Base-by-base conservation (phyloP, 2,888 invertebrate species). In the Drosophila nr. perissopoda region DNA sequence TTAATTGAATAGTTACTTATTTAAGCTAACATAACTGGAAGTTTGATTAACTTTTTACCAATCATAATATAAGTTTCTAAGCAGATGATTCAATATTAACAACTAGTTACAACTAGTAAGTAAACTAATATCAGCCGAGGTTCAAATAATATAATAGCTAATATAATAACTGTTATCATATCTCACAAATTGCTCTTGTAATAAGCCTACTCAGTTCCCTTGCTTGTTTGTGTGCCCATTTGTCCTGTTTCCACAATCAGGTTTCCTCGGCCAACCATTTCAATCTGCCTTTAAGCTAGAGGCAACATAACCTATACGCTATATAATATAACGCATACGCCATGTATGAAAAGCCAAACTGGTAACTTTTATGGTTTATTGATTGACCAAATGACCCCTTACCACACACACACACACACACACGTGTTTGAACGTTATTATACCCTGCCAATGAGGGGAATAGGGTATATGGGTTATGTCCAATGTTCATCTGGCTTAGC, bases 281-380 rank as follows among this genome's bases (percentile, higher is more conserved):
- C 33, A 67, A 40, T 31, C 21, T 33, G 34, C 33, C 25, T 56
- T 68, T 11, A 68, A 49, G 53, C 56, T 40, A 42, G 54, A n/a
- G 42, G 27, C 53, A 54, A 57, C 42, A 7, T 38, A 27, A 34
- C 71, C 58, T 62, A 56, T 62, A 36, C 51, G 59, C 57, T 51
- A 66, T 69, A 60, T 51, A 48, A 60, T 38, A 49, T 64, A 48
- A 66, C 60, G 54, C 62, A 78, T 72, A 81, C 84, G 76, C 53
- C 75, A 68, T 36, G 58, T 70, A 25, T 31, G 34, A 31, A 49
- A 52, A 21, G 45, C 51, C 40, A 62, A 76, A 69, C 71, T 74
- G 70, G 31, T 36, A 63, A 57, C 45, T 60, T 76, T 82, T 87
- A 82, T 82, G 79, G 54, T 45, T 82, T 87, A 79, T 83, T 87